phyloP scores from a whole-genome alignment of 2,797 vertebrate species.

The Cottoperca gobio region DNA sequence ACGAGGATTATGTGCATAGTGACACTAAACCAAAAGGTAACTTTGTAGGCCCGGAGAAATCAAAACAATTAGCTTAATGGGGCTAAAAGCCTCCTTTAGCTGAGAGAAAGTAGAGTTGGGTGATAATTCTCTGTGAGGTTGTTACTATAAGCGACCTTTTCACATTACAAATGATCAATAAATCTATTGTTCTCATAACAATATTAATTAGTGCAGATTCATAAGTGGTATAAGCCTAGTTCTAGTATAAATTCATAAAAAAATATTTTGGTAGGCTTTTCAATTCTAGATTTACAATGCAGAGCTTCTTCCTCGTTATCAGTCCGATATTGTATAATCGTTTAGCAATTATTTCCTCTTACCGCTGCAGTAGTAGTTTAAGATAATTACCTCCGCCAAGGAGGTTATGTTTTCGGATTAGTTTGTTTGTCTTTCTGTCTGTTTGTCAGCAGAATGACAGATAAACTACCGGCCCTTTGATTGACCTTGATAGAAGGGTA shows the following conservation, averaged over 20 bases:
- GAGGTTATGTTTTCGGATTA: too few species aligned
- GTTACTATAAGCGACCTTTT: background rate
- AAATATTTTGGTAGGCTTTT: constrained; percentile 14
- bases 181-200: background rate
- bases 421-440: too few species aligned
- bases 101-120: background rate
- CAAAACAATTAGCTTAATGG: background rate
- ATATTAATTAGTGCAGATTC: background rate
- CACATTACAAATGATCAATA: background rate
- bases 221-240: background rate
- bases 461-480: too few species aligned
- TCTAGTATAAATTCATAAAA: background rate
- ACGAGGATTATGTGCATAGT: background rate
- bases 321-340: background rate
- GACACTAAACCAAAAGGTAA: background rate
- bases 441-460: too few species aligned
- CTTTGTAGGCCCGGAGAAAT: background rate
- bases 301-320: background rate
- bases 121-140: background rate
- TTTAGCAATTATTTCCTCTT: background rate
- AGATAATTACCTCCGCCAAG: too few species aligned
- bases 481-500: too few species aligned
- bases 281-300: background rate
- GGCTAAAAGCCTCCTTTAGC: background rate
- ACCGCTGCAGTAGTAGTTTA: background rate